phyloP scores from a whole-genome alignment of 2,797 vertebrate species.

The Leontocebus nigricollis region DNA sequence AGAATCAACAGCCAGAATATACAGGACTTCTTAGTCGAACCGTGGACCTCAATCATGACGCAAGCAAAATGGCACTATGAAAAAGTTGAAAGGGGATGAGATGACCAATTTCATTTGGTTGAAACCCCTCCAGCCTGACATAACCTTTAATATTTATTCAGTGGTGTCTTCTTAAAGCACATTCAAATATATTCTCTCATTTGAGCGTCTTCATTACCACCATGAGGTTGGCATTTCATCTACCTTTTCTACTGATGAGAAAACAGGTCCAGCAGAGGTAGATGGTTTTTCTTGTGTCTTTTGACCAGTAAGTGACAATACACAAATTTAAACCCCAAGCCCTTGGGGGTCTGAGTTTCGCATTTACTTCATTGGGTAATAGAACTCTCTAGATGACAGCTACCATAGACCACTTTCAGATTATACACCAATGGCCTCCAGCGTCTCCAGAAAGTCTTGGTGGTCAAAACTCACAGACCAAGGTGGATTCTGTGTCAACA shows the following conservation, averaged over 20 bases:
- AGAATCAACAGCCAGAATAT: neutral
- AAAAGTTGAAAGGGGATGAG: neutral
- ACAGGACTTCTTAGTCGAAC: neutral
- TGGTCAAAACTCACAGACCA: neutral
- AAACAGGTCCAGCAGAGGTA: neutral
- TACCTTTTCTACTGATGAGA: neutral
- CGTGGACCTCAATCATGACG: accelerated
- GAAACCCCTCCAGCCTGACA: neutral
- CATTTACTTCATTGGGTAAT: neutral
- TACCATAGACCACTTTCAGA: neutral
- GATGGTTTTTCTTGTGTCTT: neutral
- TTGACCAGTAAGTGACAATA: neutral
- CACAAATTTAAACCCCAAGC: neutral
- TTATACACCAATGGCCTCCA: neutral
- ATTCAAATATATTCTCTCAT: neutral
- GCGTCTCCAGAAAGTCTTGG: neutral
- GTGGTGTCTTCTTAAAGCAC: neutral
- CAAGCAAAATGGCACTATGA: accelerated
- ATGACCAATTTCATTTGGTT: neutral
- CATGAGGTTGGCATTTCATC: neutral
- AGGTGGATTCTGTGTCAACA: neutral
- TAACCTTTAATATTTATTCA: neutral
- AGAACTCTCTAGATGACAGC: neutral
- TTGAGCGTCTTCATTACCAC: neutral
- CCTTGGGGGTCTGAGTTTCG: neutral